Evolutionary conservation across 2,113 vertebrate genomes (phyloP).

Genomic region (Panthera leo): DNA sequence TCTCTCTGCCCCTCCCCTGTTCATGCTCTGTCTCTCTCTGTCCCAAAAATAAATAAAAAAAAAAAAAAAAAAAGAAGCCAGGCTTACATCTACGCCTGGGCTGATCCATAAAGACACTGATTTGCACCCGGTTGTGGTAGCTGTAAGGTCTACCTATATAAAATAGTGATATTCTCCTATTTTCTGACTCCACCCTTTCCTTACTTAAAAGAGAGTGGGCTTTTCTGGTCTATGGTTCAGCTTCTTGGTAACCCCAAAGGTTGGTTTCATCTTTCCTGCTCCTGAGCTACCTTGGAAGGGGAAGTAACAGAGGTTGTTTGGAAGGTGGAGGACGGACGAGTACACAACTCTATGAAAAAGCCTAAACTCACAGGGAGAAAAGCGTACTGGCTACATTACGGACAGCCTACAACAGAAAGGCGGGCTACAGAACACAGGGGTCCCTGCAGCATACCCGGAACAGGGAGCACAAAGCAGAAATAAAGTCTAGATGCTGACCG

Average conservation of each 20-base stretch:
- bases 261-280: not conserved
- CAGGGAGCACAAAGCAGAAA: not conserved
- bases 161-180: not conserved
- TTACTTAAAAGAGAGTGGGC: not conserved
- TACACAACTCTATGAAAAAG: not conserved
- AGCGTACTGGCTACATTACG: no score
- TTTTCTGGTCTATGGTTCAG: not conserved
- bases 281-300: not conserved
- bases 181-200: not conserved
- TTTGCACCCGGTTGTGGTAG: not conserved
- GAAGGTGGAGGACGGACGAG: not conserved
- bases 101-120: not conserved
- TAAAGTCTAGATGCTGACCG: not conserved
- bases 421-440: not conserved
- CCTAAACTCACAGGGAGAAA: not conserved
- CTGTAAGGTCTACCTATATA: not conserved
- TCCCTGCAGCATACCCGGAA: rapidly evolving
- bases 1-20: no score
- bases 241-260: not conserved
- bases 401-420: not conserved
- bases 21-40: no score
- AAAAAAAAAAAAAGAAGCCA: not conserved
- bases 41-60: no score
- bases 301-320: not conserved
- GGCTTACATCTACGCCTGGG: not conserved